Percentiles rank a stretch among this genome's conserved stretches.
Evolutionary conservation across 2,113 vertebrate species (phyloP).

Genomic region (Neopipo cinnamomea): DNA sequence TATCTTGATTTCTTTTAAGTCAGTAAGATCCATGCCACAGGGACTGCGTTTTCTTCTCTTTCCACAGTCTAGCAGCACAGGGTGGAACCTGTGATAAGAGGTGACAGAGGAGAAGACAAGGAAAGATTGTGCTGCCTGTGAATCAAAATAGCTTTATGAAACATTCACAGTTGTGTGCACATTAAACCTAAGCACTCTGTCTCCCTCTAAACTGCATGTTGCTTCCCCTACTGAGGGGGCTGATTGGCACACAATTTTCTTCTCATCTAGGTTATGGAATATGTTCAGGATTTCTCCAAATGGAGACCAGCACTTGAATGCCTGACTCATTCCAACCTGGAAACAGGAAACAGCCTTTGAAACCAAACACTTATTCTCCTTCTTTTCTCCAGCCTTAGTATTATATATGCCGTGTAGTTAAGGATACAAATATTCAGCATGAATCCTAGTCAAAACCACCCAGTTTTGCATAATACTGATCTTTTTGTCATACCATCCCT

Average conservation of each 20-base stretch:
- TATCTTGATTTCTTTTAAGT: not conserved
- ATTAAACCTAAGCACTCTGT: not conserved
- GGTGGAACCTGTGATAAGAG: not conserved
- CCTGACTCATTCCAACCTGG: not conserved
- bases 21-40: not conserved
- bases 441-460: not conserved
- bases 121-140: not conserved
- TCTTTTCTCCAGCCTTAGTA: not conserved
- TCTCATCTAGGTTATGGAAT: not conserved
- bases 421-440: not conserved
- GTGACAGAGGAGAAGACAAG: not conserved
- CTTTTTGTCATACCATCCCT: not conserved
- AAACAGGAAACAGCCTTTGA: not conserved
- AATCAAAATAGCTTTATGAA: not conserved
- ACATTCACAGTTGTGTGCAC: not conserved
- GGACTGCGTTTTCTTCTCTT: not conserved
- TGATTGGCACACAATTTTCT: not conserved
- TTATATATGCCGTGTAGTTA: not conserved
- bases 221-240: not conserved
- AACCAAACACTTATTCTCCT: not conserved
- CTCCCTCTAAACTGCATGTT: not conserved
- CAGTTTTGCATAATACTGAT: not conserved
- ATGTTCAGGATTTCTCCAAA: not conserved
- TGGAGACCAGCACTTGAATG: not conserved
- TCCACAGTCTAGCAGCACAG: not conserved